These are phyloP conservation scores for Falco punctatus DNA, from an alignment of 2,113 vertebrate species.

Conservation along the genomic window DNA sequence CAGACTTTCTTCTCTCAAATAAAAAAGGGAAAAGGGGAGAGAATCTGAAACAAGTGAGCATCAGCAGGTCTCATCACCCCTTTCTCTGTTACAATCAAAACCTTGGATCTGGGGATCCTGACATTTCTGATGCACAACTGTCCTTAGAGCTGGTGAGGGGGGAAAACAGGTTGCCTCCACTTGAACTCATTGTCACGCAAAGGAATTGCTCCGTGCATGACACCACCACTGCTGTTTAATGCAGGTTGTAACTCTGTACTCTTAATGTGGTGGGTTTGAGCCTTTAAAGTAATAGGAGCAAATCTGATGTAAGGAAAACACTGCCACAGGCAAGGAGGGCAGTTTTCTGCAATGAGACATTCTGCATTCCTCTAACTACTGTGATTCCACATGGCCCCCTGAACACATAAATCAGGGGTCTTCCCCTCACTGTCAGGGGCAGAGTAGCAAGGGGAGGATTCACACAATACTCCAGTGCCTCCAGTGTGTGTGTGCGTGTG, in stretches of 20 bases:
- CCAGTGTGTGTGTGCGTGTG: not conserved
- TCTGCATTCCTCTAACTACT: not conserved
- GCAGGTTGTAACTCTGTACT: not conserved
- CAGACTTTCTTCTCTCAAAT: not conserved
- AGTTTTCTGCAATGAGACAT: not conserved
- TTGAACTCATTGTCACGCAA: not conserved
- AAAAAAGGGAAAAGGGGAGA: fast-evolving
- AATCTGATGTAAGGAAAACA: not conserved
- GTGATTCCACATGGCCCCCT: not conserved
- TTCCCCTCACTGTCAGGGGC: not conserved
- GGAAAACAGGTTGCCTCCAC: not conserved
- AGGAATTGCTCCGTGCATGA: not conserved
- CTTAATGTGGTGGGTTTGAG: not conserved
- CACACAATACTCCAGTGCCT: not conserved
- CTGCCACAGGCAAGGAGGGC: fast-evolving
- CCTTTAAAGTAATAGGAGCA: not conserved
- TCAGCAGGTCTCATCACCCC: fast-evolving
- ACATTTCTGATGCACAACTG: not conserved
- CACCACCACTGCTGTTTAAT: not conserved
- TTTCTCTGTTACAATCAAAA: not conserved
- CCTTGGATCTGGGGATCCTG: not conserved
- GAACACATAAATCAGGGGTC: not conserved
- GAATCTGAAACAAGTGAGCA: not conserved
- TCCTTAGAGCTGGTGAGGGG: not conserved
- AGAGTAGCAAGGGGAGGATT: not conserved